Evolutionary conservation across 2,113 vertebrate genomes (phyloP).

Genomic region (Micronycteris hirsuta): DNA sequence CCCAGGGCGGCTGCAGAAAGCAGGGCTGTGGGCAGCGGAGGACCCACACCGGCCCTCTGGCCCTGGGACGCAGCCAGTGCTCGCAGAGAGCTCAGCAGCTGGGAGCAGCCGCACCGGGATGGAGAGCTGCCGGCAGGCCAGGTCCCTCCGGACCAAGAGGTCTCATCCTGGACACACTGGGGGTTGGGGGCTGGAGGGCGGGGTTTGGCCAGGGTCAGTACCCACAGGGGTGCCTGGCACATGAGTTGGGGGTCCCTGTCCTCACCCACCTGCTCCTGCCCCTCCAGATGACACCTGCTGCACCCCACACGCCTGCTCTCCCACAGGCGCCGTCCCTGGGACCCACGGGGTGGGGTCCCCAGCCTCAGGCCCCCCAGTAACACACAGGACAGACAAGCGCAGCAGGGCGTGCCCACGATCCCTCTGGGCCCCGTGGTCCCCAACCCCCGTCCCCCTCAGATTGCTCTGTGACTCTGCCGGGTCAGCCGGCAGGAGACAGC

Average conservation of each 20-base stretch:
- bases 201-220: neutral
- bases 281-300: no score
- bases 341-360: neutral
- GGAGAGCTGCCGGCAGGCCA: rapidly evolving
- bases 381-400: neutral
- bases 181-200: neutral
- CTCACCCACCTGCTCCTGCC: neutral
- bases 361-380: rapidly evolving
- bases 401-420: rapidly evolving
- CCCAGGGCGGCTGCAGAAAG: no score
- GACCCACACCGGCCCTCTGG: neutral
- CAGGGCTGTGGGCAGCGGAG: neutral
- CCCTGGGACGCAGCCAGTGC: neutral
- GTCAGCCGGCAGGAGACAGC: neutral
- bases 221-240: neutral
- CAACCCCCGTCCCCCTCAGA: rapidly evolving
- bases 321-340: neutral
- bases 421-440: neutral
- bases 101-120: rapidly evolving
- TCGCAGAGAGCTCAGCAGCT: rapidly evolving
- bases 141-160: neutral
- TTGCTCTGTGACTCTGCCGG: neutral
- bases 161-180: neutral
- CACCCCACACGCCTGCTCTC: neutral
- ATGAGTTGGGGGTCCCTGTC: neutral